Percentiles rank a stretch among this genome's conserved stretches.
Evolutionary conservation across 1,140 invertebrate species (phyloP).

Genomic region (Bombus breviceps): DNA sequence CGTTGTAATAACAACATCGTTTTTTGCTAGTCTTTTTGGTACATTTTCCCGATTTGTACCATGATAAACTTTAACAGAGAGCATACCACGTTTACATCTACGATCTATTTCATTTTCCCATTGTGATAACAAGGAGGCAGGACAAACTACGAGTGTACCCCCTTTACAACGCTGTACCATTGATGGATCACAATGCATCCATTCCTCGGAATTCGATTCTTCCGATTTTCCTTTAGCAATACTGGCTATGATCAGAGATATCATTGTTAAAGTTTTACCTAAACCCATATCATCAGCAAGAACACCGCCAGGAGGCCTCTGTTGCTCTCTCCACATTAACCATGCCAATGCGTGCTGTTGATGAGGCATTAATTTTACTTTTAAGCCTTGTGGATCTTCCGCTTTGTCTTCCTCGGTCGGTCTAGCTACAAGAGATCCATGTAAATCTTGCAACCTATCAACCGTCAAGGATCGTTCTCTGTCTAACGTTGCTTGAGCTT

Average conservation of each 20-base stretch:
- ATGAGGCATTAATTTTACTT: constrained; percentile 90
- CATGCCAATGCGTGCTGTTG: constrained; percentile 94
- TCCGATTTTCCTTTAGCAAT: constrained; percentile 82
- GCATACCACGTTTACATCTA: constrained; percentile 84
- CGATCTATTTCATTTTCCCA: constrained; percentile 92
- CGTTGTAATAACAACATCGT: constrained; percentile 91
- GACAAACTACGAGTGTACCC: constrained; percentile 94
- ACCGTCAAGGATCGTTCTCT: constrained; percentile 87
- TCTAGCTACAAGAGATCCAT: constrained; percentile 87
- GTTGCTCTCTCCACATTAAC: constrained; percentile 94
- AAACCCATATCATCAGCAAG: constrained; percentile 97
- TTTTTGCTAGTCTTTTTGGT: constrained; percentile 84
- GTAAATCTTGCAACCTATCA: constrained; percentile 88
- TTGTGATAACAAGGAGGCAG: constrained; percentile 92
- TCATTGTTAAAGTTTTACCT: constrained; percentile 96
- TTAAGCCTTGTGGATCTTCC: constrained; percentile 86
- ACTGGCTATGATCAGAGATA: constrained; percentile 85
- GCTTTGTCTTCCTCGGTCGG: constrained; percentile 85
- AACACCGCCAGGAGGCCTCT: constrained; percentile 92
- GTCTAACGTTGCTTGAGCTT: constrained; percentile 85
- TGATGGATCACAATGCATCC: constrained; percentile 67
- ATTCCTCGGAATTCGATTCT: constrained; percentile 66
- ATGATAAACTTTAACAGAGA: constrained; percentile 91
- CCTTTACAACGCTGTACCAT: constrained; percentile 78
- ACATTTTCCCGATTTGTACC: constrained; percentile 88